phyloP scores from a whole-genome alignment of 2,113 vertebrate genomes.

The Steatornis caripensis region DNA sequence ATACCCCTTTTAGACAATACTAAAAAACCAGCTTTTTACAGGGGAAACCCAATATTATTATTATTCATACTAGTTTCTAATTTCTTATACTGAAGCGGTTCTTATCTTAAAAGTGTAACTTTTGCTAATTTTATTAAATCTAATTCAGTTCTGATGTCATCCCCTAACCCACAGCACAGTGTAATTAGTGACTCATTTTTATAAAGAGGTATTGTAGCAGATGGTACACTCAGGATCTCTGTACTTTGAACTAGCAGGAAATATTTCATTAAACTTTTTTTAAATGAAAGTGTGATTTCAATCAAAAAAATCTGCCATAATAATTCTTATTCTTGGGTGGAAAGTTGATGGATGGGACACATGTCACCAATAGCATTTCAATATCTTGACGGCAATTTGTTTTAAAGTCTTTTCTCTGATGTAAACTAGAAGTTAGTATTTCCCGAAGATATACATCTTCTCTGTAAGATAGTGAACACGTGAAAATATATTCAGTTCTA shows the following conservation, averaged over 20 bases:
- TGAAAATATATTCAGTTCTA: not conserved
- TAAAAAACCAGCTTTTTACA: rapidly evolving
- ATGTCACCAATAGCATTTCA: not conserved
- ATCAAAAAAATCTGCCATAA: not conserved
- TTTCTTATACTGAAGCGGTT: not conserved
- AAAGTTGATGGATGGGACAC: not conserved
- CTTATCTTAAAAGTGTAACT: not conserved
- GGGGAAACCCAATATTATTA: not conserved
- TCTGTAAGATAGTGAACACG: not conserved
- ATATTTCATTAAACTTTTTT: not conserved
- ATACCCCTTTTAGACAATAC: not conserved
- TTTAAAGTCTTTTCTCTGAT: not conserved
- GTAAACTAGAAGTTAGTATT: not conserved
- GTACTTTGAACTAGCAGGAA: not conserved
- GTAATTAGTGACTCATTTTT: not conserved
- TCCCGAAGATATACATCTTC: not conserved
- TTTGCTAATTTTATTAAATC: not conserved
- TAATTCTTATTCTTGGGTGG: not conserved
- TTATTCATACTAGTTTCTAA: not conserved
- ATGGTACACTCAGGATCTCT: not conserved
- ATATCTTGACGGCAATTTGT: not conserved
- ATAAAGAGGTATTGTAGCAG: not conserved
- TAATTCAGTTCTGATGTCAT: not conserved
- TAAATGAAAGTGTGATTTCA: not conserved
- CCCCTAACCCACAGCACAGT: not conserved